Conservation (phyloP, 2,888 invertebrate genomes). For the Acanthosoma haemorrhoidale region DNA sequence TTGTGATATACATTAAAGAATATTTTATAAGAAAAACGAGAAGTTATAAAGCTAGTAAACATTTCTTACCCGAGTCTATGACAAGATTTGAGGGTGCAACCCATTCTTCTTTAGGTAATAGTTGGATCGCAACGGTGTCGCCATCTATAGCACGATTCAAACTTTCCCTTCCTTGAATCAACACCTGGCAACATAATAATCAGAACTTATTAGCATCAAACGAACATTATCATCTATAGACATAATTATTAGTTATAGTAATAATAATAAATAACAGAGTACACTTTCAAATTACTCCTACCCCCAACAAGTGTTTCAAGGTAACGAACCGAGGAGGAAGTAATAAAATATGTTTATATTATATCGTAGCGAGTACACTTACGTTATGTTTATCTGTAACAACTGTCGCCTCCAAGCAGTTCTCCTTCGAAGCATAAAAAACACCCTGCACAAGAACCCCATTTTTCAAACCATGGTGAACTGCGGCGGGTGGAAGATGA, state of each 20-base stretch:
- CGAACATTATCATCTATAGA: no score
- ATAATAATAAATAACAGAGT: no score
- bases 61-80: slow-evolving; percentile 50
- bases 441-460: slow-evolving; percentile 74
- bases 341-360: no score
- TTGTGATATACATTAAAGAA: neutral
- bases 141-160: slow-evolving; percentile 93
- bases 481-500: slow-evolving; percentile 69
- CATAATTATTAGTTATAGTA: slow-evolving; percentile 9
- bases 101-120: slow-evolving; percentile 87
- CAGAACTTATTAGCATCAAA: neutral
- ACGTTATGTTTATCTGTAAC: slow-evolving; percentile 78
- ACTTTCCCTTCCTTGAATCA: slow-evolving; percentile 77
- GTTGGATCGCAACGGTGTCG: slow-evolving; percentile 84
- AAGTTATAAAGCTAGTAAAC: neutral
- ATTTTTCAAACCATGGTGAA: slow-evolving; percentile 73
- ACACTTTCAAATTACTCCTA: no score
- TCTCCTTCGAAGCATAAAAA: slow-evolving; percentile 82
- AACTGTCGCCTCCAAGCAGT: slow-evolving; percentile 87
- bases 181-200: slow-evolving; percentile 52
- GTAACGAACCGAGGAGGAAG: no score
- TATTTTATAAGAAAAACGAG: neutral
- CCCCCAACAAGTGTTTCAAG: no score
- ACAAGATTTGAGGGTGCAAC: slow-evolving; percentile 80
- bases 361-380: no score